Base-by-base conservation (phyloP, 2,888 invertebrate species). In the Limnephilus marmoratus region DNA sequence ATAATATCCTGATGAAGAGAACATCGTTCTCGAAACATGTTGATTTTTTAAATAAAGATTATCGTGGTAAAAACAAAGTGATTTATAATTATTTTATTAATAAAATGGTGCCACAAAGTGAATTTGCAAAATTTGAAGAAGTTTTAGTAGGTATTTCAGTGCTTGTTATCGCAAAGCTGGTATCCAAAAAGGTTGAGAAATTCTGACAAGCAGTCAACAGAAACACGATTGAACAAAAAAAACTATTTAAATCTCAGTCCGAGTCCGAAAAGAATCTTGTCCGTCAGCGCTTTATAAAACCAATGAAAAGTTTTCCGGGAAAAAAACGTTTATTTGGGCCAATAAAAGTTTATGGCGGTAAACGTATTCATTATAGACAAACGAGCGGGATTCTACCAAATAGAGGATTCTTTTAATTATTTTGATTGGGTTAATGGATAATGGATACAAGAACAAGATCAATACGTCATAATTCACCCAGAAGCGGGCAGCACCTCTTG, bases 331-430 rank as follows among this genome's bases (percentile, higher is more conserved):
- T 87, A 31, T 89, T 68, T 89, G 34, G 34, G n/a, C 80, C 34
- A 89, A 89, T 89, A 89, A 89, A 89, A 34, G 1, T 89, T 89
- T 80, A 89, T 89, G 81, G 80, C 41, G 29, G 88, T 89, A 80
- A 89, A 68, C 88, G 80, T 24, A 89, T 80, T 89, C 68, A 89
- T 89, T 89, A 89, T 89, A 89, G 31, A 89, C 88, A 89, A 89
- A 87, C 86, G 13, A n/a, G 41, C 11, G 37, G n/a, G 86, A 49
- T 29, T 45, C 45, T 45, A 86, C 37, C 37, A 41, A 49, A 86
- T 45, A 45, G n/a, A 86, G 86, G 29, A 86, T 4, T 29, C 45
- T 86, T 45, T 86, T 49, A 41, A 85, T 85, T 41, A 85, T 68
- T 68, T 68, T 82, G 9, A 68, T 68, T 68, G n/a, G 68, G 68